phyloP scores from a whole-genome alignment of 2,797 vertebrate genomes.

The Clarias fuscus region DNA sequence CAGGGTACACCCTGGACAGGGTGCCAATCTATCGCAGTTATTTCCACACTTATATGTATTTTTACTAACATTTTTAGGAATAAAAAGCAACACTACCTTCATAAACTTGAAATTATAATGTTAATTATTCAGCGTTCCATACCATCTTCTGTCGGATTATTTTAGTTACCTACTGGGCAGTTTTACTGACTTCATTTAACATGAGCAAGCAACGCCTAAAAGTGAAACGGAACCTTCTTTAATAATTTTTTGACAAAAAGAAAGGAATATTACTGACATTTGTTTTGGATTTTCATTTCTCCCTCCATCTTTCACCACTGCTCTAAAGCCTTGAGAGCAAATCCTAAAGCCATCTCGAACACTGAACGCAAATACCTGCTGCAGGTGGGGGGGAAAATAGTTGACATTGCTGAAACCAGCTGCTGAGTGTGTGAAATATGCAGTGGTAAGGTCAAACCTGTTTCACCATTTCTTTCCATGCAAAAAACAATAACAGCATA shows the following conservation, averaged over 20 bases:
- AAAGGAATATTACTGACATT: neutral
- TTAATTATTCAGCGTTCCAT: neutral
- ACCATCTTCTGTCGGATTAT: neutral
- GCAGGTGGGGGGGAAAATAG: conserved; percentile 32
- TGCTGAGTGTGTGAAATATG: conserved; percentile 39
- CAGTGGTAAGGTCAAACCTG: conserved; percentile 44
- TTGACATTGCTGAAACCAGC: conserved; percentile 21
- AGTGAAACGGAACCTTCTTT: neutral
- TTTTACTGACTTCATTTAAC: neutral
- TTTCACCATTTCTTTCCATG: conserved; percentile 35
- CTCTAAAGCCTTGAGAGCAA: neutral
- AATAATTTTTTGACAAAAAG: neutral
- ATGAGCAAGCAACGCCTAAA: neutral
- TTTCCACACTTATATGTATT: neutral
- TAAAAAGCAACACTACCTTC: neutral
- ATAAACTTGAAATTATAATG: neutral
- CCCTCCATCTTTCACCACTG: no score
- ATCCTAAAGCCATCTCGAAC: neutral
- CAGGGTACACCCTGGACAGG: no score
- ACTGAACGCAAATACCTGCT: conserved; percentile 24
- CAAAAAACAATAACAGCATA: neutral
- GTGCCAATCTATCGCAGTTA: no score
- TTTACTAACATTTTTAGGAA: neutral
- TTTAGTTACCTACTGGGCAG: neutral
- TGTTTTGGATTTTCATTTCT: neutral